These are phyloP conservation scores for Saccopteryx leptura DNA, from an alignment of 2,113 vertebrate species.

Conservation along the genomic window DNA sequence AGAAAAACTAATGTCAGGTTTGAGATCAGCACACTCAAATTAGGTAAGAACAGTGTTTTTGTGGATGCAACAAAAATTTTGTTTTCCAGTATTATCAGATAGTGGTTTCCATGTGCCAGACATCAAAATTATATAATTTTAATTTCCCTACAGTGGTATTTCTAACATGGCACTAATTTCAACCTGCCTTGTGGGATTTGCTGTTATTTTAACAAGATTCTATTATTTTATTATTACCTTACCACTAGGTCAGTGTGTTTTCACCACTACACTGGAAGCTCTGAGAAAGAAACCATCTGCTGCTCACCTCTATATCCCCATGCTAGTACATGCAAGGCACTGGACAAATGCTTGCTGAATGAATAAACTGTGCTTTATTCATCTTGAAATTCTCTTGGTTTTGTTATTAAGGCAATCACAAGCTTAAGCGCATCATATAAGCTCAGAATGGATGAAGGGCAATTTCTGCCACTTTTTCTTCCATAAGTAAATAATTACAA, in stretches of 20 bases:
- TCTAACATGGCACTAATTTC: background rate
- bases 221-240: background rate
- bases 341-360: background rate
- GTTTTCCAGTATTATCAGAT: background rate
- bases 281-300: background rate
- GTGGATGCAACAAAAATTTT: no score
- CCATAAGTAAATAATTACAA: background rate
- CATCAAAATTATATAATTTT: background rate
- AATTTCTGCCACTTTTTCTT: background rate
- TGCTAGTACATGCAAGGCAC: background rate
- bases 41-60: no score
- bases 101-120: background rate
- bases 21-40: no score
- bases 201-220: background rate
- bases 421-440: background rate
- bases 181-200: background rate
- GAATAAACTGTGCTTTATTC: background rate
- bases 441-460: background rate
- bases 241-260: background rate
- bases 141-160: background rate
- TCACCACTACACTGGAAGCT: background rate
- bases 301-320: background rate
- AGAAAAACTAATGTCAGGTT: no score
- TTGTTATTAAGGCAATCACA: background rate
- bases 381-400: background rate